Evolutionary conservation across 1,140 invertebrate species (phyloP).

Genomic region (Ptiloglossa arizonensis): DNA sequence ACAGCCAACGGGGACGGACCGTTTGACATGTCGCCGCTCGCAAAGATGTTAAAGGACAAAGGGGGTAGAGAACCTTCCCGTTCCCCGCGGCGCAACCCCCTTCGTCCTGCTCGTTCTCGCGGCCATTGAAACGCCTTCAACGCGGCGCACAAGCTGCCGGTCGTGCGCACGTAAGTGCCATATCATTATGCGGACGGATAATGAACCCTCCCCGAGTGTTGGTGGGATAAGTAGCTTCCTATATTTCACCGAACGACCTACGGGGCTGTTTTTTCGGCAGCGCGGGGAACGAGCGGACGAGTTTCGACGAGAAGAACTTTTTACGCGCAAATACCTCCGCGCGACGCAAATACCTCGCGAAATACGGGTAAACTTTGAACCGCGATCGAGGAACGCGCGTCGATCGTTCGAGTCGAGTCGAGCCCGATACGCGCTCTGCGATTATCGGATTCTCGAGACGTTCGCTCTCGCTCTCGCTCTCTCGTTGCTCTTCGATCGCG

Average conservation of each 20-base stretch:
- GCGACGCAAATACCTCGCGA: too few species aligned
- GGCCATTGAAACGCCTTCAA: constrained; percentile 51
- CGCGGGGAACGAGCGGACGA: neutral
- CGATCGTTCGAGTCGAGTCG: too few species aligned
- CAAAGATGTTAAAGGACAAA: constrained; percentile 64
- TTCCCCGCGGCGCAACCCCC: neutral
- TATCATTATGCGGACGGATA: constrained; percentile 65
- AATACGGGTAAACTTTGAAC: too few species aligned
- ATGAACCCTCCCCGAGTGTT: constrained; percentile 56
- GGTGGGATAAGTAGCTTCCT: constrained; percentile 64
- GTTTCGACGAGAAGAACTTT: too few species aligned
- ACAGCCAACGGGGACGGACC: constrained; percentile 42
- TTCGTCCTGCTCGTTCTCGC: constrained; percentile 29
- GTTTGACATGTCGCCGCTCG: constrained; percentile 70
- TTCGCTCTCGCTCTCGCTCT: too few species aligned
- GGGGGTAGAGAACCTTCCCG: constrained; percentile 35
- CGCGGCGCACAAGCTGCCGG: constrained; percentile 56
- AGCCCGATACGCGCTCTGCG: too few species aligned
- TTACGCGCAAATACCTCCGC: too few species aligned
- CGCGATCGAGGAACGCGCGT: too few species aligned
- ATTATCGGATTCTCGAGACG: too few species aligned
- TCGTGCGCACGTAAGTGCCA: constrained; percentile 56
- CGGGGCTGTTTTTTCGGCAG: constrained; percentile 20
- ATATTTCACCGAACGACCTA: constrained; percentile 46
- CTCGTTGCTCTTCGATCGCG: too few species aligned